Base-by-base conservation (phyloP, 2,888 invertebrate species). In the Drosophila yooni region DNA sequence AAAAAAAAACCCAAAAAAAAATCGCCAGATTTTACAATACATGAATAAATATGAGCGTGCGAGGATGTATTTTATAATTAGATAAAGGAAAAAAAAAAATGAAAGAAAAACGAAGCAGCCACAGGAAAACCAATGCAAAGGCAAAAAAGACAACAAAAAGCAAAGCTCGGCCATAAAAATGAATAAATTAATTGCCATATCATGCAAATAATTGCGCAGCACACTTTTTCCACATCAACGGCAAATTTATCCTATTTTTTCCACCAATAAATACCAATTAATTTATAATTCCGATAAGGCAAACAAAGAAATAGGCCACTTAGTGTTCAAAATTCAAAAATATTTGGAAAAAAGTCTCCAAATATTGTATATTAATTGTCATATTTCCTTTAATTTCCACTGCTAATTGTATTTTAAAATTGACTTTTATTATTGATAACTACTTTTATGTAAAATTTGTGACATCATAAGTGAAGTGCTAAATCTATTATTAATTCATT, bases 141-240 rank as follows among this genome's bases (percentile, higher is more conserved):
- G 38, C 59, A 64, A 53, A 56, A 73, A 43, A 46, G 25, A 11
- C 10, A 36, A 52, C n/a, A 56, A 46, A 27, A 3, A 18, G 3
- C 21, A 48, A 15, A 21, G 5, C 36, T 53, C 52, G n/a, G 18
- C n/a, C 56, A 71, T 88, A 79, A 83, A 46, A 81, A 87, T 76
- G 81, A 76, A 76, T 53, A 75, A 83, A 81, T 83, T 87, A 81
- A 83, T 85, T 84, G 82, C 52, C 76, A 87, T 75, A 79, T 81
- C 74, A 82, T 76, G 82, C 75, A 84, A 87, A 76, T 87, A 76
- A 87, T 86, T 86, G 54, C 63, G 36, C 56, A 57, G 40, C 63
- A 70, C 64, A 68, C 60, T 75, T 85, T 75, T 60, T 72, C 51
- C 76, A 58, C 54, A 34, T 60, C 70, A 66, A 59, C 52, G 71